Base-by-base conservation (phyloP, 2,113 vertebrate genomes). In the Phyllostomus discolor region DNA sequence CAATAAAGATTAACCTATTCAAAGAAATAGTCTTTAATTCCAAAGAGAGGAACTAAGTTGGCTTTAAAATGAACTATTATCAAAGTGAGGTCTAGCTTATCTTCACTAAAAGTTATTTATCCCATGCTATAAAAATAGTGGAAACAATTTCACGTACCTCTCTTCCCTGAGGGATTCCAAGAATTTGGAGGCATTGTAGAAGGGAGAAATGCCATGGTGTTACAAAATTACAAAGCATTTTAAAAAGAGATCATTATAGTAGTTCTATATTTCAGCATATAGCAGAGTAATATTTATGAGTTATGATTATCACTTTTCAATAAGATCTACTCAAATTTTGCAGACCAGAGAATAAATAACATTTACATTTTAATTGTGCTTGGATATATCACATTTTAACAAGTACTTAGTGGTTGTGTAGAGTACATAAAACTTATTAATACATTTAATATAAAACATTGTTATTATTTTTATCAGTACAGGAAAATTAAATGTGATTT, bases 121-220 rank as follows among this genome's bases (percentile, higher is more conserved):
- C 52, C 12, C 84, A 97, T 94, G 75, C 84, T 97, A 95, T 50
- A 76, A 93, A 93, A 97, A 94, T 1, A 10, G 43, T 93, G 38
- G 79, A 81, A 95, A 96, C 88, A 97, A 88, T 80, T 96, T 96
- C 88, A 94, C 76, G 90, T 98, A 99, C 99, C 99, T 99, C 99
- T 98, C 98, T 99, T 98, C 98, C 99, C 99, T 99, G 98, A 88
- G 95, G 92, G 62, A 98, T 97, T 98, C 98, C 98, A 98, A 96
- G 98, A 95, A 98, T 98, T 98, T 98, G 98, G 86, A 98, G 98
- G 98, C 98, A 95, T 98, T 96, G 98, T 91, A 94, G 97, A 97
- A 98, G 91, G 92, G 97, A 98, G 97, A 97, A 97, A 98, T 85
- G 79, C 41, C 96, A 95, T 19, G 70, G 79, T 92, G 95, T 97